phyloP scores from a whole-genome alignment of 1,140 invertebrate genomes.

The Laodelphax striatellus region DNA sequence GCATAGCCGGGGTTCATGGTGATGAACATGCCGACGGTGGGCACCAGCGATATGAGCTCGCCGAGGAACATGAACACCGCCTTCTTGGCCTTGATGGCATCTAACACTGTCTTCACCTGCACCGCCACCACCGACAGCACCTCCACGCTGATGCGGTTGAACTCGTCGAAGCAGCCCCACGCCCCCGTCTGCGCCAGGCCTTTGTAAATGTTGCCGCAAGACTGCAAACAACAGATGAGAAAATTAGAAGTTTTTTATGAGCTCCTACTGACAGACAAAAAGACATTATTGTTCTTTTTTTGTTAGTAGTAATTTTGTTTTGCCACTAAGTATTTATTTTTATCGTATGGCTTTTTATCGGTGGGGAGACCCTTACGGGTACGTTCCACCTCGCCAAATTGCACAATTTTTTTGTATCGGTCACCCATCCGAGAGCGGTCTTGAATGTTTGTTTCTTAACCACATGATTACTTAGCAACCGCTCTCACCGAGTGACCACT shows the following conservation, averaged over 20 bases:
- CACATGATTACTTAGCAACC: too few relatives aligned
- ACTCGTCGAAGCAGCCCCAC: conserved; percentile 94
- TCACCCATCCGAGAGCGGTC: too few relatives aligned
- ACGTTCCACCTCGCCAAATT: too few relatives aligned
- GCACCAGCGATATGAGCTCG: conserved; percentile 60
- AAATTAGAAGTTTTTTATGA: not conserved
- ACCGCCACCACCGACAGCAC: conserved; percentile 88
- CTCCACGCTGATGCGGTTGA: conserved; percentile 87
- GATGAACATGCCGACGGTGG: conserved; percentile 81
- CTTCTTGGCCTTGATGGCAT: conserved; percentile 73
- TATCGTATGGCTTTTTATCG: too few relatives aligned
- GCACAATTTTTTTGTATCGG: too few relatives aligned
- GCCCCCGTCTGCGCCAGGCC: conserved; percentile 84
- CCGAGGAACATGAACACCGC: conserved; percentile 73
- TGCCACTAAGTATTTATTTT: too few relatives aligned
- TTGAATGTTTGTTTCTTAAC: too few relatives aligned
- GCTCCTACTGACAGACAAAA: too few relatives aligned
- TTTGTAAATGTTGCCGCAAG: conserved; percentile 85
- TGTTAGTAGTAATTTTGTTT: too few relatives aligned
- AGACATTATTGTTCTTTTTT: too few relatives aligned
- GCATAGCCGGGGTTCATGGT: conserved; percentile 93
- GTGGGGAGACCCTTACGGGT: too few relatives aligned
- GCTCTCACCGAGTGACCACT: too few relatives aligned
- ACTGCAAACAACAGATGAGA: conserved; percentile 33
- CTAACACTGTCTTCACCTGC: conserved; percentile 68